phyloP scores from a whole-genome alignment of 2,113 vertebrate species.

The Takifugu flavidus region DNA sequence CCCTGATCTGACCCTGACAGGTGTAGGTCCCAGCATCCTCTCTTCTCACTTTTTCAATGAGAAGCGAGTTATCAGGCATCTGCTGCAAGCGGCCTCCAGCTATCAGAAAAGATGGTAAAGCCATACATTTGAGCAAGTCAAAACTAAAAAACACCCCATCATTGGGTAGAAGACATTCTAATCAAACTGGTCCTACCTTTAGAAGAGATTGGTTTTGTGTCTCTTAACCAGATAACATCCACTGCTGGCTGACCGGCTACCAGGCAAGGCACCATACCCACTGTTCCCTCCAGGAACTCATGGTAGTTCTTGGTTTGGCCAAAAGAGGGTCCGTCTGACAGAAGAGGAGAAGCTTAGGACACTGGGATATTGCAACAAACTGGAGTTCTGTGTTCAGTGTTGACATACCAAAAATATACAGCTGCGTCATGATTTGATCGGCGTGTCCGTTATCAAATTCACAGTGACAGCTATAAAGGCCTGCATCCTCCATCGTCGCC shows the following conservation, averaged over 20 bases:
- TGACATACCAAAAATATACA: constrained; percentile 67
- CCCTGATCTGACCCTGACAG: constrained; percentile 65
- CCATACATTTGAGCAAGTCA: neutral
- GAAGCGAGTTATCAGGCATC: constrained; percentile 41
- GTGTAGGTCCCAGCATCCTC: constrained; percentile 63
- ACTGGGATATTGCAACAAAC: neutral
- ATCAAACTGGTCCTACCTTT: constrained; percentile 53
- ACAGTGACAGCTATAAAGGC: constrained; percentile 59
- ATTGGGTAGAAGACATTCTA: neutral
- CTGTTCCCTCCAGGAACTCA: constrained; percentile 69
- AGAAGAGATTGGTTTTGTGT: constrained; percentile 20
- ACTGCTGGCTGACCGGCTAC: constrained; percentile 64
- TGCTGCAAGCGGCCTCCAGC: constrained; percentile 14
- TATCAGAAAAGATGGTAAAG: neutral
- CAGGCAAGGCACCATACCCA: constrained; percentile 56
- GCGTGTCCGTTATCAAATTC: neutral
- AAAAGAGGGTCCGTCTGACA: constrained; percentile 64
- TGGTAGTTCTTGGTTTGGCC: constrained; percentile 52
- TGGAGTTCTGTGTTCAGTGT: neutral
- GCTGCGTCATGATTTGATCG: rapidly evolving
- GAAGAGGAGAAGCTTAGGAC: neutral
- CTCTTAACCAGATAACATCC: constrained; percentile 60
- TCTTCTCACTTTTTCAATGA: constrained; percentile 50
- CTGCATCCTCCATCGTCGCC: constrained; percentile 38
- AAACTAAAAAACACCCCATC: neutral